Percentiles rank a stretch among this genome's conserved stretches.
Conservation (phyloP, 92 coral and sea anemone species). For the Pocillopora grandis region DNA sequence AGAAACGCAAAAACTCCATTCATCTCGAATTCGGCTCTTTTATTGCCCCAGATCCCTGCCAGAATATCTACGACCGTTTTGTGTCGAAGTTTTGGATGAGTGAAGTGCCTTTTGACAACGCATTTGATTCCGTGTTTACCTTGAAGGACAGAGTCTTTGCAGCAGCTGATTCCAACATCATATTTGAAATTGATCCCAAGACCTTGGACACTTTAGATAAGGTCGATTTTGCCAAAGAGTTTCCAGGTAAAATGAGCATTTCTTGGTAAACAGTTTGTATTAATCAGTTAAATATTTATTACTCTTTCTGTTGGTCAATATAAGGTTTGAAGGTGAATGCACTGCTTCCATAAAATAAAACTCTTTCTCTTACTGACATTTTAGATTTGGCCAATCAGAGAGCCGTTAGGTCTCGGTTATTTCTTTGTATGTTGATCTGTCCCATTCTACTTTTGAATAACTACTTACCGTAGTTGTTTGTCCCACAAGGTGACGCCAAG, state of each 20-base stretch:
- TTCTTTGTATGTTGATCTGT: no score
- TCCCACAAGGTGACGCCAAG: conserved; percentile 32
- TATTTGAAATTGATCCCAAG: conserved; percentile 68
- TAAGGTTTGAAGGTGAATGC: background rate
- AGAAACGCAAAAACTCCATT: conserved; percentile 43
- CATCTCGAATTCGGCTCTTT: conserved; percentile 65
- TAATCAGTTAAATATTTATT: background rate
- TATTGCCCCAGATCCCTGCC: conserved; percentile 80
- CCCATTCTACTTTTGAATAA: background rate
- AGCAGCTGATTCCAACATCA: conserved; percentile 60
- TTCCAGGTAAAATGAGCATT: conserved; percentile 53
- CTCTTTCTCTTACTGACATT: no score
- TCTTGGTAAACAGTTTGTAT: background rate
- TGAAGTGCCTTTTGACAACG: conserved; percentile 53
- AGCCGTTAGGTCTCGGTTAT: no score
- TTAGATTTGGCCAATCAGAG: no score
- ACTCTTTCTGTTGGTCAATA: background rate
- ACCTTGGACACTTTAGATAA: conserved; percentile 58
- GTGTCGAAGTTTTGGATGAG: conserved; percentile 63
- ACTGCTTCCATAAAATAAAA: no score
- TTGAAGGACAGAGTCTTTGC: conserved; percentile 72
- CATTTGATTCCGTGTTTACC: conserved; percentile 59
- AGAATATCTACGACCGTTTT: conserved; percentile 77
- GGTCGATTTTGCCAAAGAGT: conserved; percentile 54
- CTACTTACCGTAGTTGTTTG: background rate